Evolutionary conservation across 2,888 invertebrate genomes (phyloP), one percentile per base, ranked within the genome.

Genomic region (Dicycla oo): DNA sequence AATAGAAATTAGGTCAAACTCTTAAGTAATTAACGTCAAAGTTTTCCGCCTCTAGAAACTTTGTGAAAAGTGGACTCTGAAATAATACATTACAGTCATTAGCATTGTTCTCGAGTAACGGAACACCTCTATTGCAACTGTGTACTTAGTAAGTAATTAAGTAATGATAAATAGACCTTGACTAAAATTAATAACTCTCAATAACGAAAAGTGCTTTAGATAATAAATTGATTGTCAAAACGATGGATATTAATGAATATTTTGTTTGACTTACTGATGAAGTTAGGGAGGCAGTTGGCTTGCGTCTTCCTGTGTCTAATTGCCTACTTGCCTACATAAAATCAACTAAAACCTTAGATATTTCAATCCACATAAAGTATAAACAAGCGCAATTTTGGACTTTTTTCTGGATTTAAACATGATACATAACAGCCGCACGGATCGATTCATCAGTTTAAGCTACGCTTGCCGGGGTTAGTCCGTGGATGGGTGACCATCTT

Each of bases 221-320:
- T 62, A 78, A 74, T 76, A 76, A 82, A 82, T 75, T 75, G 61
- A 71, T 75, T 69, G 76, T 82, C 73, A 75, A 65, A 69, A 57
- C 45, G 38, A 74, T 72, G 75, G 30, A 67, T 73, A 79, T 82
- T 71, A 79, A 84, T 75, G 69, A 61, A 73, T 60, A 56, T 64
- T 82, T 68, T 65, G 75, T 73, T 67, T 54, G 47, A 60, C 2
- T 72, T 49, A 20, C 18, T 71, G 18, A 71, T 58, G 47, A 58
- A 71, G 15, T 71, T 47, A 38, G 5, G 38, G 20, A 23, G 43
- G 23, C n/a, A 23, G 18, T 69, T 45, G 15, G 13, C 18, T 53
- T 51, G 49, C 49, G 3, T 40, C 30, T 63, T 63, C 45, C 11
- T 13, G 34, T 30, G 6, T 49, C 23, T 20, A 13, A 26, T 43